A percentile compares a stretch with the other conserved stretches of the same genome.
Conservation (phyloP, 2,797 vertebrate genomes). For the Picus viridis region DNA sequence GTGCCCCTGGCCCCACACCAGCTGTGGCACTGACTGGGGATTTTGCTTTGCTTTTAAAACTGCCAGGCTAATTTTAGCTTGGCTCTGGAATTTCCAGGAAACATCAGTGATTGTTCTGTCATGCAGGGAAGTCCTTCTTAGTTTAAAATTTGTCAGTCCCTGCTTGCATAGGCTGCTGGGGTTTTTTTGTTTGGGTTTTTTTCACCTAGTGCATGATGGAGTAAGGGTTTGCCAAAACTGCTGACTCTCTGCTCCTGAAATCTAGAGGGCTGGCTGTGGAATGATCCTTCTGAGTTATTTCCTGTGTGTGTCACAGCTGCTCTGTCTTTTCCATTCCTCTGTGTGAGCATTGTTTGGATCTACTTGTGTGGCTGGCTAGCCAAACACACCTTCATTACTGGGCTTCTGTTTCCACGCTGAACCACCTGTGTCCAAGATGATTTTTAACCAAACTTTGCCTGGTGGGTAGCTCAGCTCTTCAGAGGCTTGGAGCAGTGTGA, state of each 20-base stretch:
- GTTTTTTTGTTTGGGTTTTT: background rate
- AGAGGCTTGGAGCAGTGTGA: slow-evolving; percentile 29
- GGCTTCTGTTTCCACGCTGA: background rate
- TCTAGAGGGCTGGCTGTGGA: slow-evolving; percentile 14
- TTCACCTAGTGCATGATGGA: slow-evolving; percentile 40
- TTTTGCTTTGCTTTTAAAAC: slow-evolving; percentile 20
- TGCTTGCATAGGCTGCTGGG: slow-evolving; percentile 51
- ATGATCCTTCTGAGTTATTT: background rate
- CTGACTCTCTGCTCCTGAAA: background rate
- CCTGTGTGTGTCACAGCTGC: background rate
- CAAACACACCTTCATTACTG: background rate
- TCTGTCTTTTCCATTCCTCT: slow-evolving; percentile 14
- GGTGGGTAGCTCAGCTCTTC: background rate
- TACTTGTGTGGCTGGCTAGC: background rate
- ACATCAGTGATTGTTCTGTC: slow-evolving; percentile 29
- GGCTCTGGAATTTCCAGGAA: slow-evolving; percentile 29
- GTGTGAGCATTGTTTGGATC: background rate
- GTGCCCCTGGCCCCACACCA: background rate
- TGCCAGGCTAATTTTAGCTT: slow-evolving; percentile 4
- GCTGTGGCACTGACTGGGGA: background rate
- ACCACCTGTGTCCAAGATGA: background rate
- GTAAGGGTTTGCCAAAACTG: slow-evolving; percentile 15
- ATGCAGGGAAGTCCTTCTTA: slow-evolving; percentile 33
- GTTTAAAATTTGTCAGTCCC: background rate
- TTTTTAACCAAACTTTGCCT: background rate